phyloP scores from a whole-genome alignment of 2,888 invertebrate species.

The Coleophora deauratella region DNA sequence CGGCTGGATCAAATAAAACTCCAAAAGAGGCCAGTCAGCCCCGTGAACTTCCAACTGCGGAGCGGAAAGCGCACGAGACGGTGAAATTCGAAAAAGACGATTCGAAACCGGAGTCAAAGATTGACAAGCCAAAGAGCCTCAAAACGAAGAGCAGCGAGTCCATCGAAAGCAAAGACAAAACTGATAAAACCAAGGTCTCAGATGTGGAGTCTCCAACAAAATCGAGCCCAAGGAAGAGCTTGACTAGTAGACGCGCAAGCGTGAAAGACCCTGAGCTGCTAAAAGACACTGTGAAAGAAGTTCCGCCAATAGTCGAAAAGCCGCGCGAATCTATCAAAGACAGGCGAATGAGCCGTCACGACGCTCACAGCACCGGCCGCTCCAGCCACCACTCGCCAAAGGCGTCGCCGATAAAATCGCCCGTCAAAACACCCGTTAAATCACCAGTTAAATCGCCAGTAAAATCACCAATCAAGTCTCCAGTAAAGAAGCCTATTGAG shows the following conservation, averaged over 20 bases:
- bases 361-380: slow-evolving; percentile 15
- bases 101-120: slow-evolving; percentile 39
- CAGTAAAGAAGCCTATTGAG: slow-evolving; percentile 31
- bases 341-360: slow-evolving; percentile 25
- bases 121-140: slow-evolving; percentile 32
- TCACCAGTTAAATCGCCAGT: too few species aligned
- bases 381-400: background rate
- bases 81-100: slow-evolving; percentile 44
- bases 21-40: slow-evolving; percentile 75
- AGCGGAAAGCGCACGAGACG: slow-evolving; percentile 78
- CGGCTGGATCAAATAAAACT: slow-evolving; percentile 58
- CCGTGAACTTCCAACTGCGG: slow-evolving; percentile 75
- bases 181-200: slow-evolving; percentile 21
- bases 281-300: slow-evolving; percentile 25
- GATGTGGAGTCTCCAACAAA: slow-evolving; percentile 24
- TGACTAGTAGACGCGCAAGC: slow-evolving; percentile 27
- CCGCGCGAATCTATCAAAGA: slow-evolving; percentile 21
- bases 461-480: slow-evolving; percentile 19
- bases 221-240: slow-evolving; percentile 38
- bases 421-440: too few species aligned
- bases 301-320: slow-evolving; percentile 19
- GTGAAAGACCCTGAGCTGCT: slow-evolving; percentile 21
- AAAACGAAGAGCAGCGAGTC: slow-evolving; percentile 33
- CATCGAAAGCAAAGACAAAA: slow-evolving; percentile 55
- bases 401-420: too few species aligned